These are phyloP conservation scores for Saturnia pavonia DNA, from an alignment of 2,888 invertebrate genomes.

Conservation along the genomic window DNA sequence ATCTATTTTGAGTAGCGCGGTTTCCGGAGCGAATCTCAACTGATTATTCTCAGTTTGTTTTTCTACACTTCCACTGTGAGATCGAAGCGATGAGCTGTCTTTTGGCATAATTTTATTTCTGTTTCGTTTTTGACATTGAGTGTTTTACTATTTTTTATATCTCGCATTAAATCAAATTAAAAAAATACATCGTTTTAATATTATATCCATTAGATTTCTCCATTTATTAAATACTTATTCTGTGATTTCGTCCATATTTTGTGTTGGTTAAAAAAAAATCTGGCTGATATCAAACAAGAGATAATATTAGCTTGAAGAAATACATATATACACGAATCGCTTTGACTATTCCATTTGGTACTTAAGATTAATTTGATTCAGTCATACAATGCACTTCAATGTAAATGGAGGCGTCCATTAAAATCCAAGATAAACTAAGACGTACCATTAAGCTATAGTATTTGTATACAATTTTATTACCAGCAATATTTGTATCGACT, in stretches of 20 bases:
- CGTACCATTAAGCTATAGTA: slow-evolving; percentile 50
- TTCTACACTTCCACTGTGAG: slow-evolving; percentile 35
- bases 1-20: slow-evolving; percentile 43
- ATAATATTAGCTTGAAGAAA: neutral
- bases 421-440: slow-evolving; percentile 38
- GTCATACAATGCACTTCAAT: slow-evolving; percentile 23
- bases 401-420: slow-evolving; percentile 50
- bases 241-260: neutral
- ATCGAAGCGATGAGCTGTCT: slow-evolving; percentile 7
- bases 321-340: neutral
- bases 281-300: neutral
- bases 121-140: slow-evolving; percentile 13
- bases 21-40: slow-evolving; percentile 44
- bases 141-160: neutral
- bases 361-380: slow-evolving; percentile 12
- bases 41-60: slow-evolving; percentile 55
- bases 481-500: slow-evolving; percentile 67
- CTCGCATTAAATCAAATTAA: neutral
- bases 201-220: neutral
- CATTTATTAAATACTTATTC: neutral
- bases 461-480: slow-evolving; percentile 66
- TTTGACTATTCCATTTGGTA: neutral
- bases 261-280: too few relatives aligned
- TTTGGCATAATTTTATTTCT: slow-evolving; percentile 13
- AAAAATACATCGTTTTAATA: neutral